Percentiles rank a stretch among this genome's conserved stretches.
These are phyloP conservation scores for Brachypterus glaber DNA, from an alignment of 2,888 invertebrate species.

Conservation along the genomic window DNA sequence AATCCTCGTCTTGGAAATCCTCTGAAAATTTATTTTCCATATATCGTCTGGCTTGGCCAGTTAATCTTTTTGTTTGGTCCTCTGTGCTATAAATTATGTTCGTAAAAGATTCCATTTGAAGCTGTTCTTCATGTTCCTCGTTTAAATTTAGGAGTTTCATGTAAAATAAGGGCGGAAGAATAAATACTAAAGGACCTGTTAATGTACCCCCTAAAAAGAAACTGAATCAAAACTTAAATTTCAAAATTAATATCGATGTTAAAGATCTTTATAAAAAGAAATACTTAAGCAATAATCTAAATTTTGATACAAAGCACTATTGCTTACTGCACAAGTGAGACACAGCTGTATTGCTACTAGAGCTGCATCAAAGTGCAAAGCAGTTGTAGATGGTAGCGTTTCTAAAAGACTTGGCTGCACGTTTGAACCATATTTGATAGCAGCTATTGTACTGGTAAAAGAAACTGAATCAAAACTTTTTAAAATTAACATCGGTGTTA, in stretches of 20 bases:
- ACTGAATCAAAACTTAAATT: too few relatives aligned
- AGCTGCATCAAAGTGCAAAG: slow-evolving; percentile 58
- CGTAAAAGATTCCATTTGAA: slow-evolving; percentile 23
- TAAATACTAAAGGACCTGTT: slow-evolving; percentile 73
- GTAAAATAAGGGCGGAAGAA: slow-evolving; percentile 76
- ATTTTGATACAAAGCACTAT: slow-evolving; percentile 73
- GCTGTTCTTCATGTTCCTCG: slow-evolving; percentile 28
- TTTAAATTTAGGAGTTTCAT: slow-evolving; percentile 53
- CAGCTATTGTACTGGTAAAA: slow-evolving; percentile 53
- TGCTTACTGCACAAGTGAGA: slow-evolving; percentile 66
- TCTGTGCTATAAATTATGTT: slow-evolving; percentile 18
- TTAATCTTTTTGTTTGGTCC: slow-evolving; percentile 3
- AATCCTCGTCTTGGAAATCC: too few relatives aligned
- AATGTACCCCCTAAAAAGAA: slow-evolving; percentile 61
- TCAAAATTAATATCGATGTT: too few relatives aligned
- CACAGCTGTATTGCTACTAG: slow-evolving; percentile 69
- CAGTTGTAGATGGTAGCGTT: slow-evolving; percentile 54
- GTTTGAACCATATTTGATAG: slow-evolving; percentile 53
- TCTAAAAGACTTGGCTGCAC: slow-evolving; percentile 54
- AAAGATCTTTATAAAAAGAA: too few relatives aligned
- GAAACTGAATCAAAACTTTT: too few relatives aligned
- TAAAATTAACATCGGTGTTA: too few relatives aligned
- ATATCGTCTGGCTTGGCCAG: slow-evolving; percentile 8
- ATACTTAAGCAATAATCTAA: slow-evolving; percentile 67
- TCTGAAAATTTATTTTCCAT: slow-evolving; percentile 17